Evolutionary conservation across 2,888 invertebrate species (phyloP).

Genomic region (Aspidiotus destructor): DNA sequence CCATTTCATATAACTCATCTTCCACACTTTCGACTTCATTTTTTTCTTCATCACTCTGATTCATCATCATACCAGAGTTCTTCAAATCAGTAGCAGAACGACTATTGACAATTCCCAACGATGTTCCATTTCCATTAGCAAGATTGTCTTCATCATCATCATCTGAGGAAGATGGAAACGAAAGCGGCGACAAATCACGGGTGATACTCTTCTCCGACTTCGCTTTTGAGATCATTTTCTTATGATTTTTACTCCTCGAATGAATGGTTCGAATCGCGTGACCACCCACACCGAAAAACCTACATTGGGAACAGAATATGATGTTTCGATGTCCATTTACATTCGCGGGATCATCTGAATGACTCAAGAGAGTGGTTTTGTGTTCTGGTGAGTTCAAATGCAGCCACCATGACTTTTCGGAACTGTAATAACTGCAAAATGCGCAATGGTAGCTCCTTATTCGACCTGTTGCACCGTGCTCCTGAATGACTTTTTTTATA

Average conservation of each 20-base stretch:
- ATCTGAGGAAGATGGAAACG: not conserved
- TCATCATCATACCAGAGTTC: not conserved
- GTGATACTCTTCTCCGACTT: not conserved
- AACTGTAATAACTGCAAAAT: not conserved
- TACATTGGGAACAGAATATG: not conserved
- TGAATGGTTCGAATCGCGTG: not conserved
- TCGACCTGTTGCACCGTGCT: not conserved
- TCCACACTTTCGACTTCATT: slow-evolving; percentile 10
- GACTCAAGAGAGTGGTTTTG: not conserved
- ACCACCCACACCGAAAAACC: not conserved
- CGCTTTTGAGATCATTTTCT: not conserved
- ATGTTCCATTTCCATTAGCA: not conserved
- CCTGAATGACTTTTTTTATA: not conserved
- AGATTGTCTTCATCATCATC: not conserved
- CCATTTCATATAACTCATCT: not conserved
- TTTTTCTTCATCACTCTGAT: slow-evolving; percentile 4
- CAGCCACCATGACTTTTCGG: not conserved
- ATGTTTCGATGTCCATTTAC: not conserved
- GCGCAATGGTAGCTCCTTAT: not conserved
- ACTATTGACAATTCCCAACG: not conserved
- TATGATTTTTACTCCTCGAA: not conserved
- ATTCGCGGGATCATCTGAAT: not conserved
- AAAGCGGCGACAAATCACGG: not conserved
- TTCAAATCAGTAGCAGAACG: not conserved
- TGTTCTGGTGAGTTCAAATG: not conserved